Conservation (phyloP, 2,888 invertebrate genomes). For the Pheosia tremula region DNA sequence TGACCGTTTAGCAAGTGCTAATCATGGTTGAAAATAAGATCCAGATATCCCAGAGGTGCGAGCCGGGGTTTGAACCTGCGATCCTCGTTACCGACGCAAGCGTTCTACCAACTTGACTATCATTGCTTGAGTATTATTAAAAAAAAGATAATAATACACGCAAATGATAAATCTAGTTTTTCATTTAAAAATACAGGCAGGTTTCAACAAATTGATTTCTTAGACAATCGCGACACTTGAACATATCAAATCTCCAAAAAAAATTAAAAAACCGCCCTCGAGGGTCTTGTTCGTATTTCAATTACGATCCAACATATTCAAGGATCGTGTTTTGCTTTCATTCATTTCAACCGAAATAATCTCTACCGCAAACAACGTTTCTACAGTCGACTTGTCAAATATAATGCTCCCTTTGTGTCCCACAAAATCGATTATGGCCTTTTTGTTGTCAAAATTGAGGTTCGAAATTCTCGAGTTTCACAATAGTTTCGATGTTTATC, state of each 20-base stretch:
- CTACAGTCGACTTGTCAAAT: constrained; percentile 82
- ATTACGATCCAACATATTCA: constrained; percentile 76
- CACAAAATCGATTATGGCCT: constrained; percentile 82
- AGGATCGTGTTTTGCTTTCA: constrained; percentile 81
- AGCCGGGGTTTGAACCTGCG: too few species aligned
- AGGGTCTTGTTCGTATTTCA: constrained; percentile 76
- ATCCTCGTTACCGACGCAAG: too few species aligned
- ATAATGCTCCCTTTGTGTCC: constrained; percentile 78
- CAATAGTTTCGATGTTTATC: constrained; percentile 83
- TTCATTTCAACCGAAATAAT: constrained; percentile 84
- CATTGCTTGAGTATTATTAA: too few species aligned
- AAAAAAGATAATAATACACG: too few species aligned
- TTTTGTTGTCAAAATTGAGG: constrained; percentile 85
- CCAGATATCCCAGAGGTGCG: too few species aligned
- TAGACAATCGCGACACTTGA: constrained; percentile 52
- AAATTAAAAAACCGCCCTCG: constrained; percentile 64
- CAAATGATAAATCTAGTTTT: background rate
- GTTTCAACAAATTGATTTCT: constrained; percentile 36
- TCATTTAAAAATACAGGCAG: constrained; percentile 9
- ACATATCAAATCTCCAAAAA: constrained; percentile 47
- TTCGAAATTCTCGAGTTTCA: constrained; percentile 79
- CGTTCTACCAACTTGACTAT: too few species aligned
- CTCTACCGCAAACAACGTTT: constrained; percentile 81
- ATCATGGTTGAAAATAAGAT: too few species aligned
- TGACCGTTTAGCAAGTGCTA: too few species aligned